Evolutionary conservation across 30 jellyfish, hydroid and myxozoan genomes (phyloP).

Genomic region (Turritopsis dohrnii): DNA sequence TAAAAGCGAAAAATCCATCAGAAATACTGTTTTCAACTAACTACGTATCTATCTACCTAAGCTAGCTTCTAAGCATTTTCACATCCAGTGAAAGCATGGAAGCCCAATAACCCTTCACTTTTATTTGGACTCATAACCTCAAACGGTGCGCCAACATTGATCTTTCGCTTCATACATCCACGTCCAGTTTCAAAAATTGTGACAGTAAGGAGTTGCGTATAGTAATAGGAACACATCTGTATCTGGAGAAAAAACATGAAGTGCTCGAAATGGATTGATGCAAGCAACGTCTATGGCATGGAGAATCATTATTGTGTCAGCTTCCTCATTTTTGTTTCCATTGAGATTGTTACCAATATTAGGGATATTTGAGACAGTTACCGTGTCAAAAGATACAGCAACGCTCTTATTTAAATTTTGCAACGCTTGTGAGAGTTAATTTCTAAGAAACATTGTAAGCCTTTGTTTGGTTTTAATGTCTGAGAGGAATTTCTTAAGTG

Average conservation of each 20-base stretch:
- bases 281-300: conserved; percentile 9
- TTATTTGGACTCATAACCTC: conserved; percentile 7
- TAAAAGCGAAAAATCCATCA: too few species aligned
- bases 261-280: conserved; percentile 1
- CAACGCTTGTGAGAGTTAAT: background rate
- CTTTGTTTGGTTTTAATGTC: background rate
- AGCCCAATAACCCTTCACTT: conserved; percentile 2
- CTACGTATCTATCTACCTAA: too few species aligned
- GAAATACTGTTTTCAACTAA: too few species aligned
- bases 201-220: conserved; percentile 1
- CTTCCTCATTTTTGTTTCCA: background rate
- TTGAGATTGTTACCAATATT: background rate
- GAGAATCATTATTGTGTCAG: too few species aligned
- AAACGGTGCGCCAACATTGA: background rate
- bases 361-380: conserved; percentile 4
- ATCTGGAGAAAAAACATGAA: conserved; percentile 11
- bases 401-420: background rate
- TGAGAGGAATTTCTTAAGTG: conserved; percentile 16
- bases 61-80: too few species aligned
- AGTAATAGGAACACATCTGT: conserved; percentile 18
- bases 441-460: background rate
- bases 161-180: background rate
- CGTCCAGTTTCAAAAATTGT: conserved; percentile 12
- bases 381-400: conserved; percentile 5
- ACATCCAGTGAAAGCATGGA: conserved; percentile 13